Evolutionary conservation across 1,140 invertebrate genomes (phyloP).

Genomic region (Bradysia coprophila): DNA sequence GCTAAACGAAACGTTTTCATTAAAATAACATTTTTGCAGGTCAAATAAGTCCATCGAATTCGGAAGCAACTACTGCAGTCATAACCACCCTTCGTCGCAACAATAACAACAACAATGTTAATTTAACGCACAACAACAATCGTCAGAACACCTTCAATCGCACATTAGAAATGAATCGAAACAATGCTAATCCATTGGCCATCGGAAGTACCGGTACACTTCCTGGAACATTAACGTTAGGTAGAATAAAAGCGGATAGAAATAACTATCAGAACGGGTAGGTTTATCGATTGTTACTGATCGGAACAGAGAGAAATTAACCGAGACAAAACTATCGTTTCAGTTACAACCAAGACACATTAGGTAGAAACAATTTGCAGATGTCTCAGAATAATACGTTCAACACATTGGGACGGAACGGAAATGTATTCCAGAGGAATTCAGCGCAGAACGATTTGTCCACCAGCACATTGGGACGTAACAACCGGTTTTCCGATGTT

Average conservation of each 20-base stretch:
- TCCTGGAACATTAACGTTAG: conserved; percentile 20
- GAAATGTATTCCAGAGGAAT: conserved; percentile 22
- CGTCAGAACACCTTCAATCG: conserved; percentile 24
- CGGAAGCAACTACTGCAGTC: conserved; percentile 55
- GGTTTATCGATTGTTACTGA: neutral
- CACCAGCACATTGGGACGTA: conserved; percentile 12
- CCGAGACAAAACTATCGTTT: neutral
- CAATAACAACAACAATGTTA: conserved; percentile 24
- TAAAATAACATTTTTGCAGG: conserved; percentile 23
- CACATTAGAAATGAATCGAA: conserved; percentile 21
- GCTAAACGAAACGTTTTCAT: no score
- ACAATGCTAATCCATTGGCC: conserved; percentile 18
- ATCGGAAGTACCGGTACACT: conserved; percentile 9
- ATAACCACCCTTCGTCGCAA: conserved; percentile 39
- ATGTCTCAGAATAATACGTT: conserved; percentile 28
- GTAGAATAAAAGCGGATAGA: conserved; percentile 19
- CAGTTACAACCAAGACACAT: conserved; percentile 15
- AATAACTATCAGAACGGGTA: conserved; percentile 21
- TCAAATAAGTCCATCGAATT: conserved; percentile 60
- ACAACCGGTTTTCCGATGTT: conserved; percentile 24
- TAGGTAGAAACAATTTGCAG: conserved; percentile 18
- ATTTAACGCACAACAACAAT: conserved; percentile 15
- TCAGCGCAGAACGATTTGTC: conserved; percentile 16
- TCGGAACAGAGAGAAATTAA: neutral
- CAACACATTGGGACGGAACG: conserved; percentile 29